phyloP scores from a whole-genome alignment of 2,797 vertebrate genomes.

The Mionectes olivaceus region DNA sequence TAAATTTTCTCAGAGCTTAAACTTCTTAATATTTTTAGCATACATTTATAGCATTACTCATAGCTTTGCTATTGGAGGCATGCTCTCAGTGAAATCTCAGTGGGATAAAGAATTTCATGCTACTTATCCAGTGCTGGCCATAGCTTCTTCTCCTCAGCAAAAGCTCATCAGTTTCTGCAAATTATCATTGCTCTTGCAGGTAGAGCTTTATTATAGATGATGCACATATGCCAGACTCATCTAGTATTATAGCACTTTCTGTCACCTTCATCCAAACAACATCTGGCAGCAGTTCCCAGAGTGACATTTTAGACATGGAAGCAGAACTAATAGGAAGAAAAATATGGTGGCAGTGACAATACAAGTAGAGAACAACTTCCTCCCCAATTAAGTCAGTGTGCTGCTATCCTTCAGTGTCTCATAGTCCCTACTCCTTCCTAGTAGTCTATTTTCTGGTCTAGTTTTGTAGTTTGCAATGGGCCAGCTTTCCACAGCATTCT shows the following conservation, averaged over 20 bases:
- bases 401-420: neutral
- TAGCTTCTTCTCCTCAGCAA: constrained; percentile 4
- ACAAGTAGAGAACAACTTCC: neutral
- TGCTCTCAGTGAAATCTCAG: neutral
- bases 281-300: constrained; percentile 63
- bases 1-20: neutral
- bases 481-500: neutral
- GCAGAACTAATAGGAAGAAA: constrained; percentile 56
- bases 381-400: neutral
- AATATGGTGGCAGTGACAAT: neutral
- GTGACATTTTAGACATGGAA: constrained; percentile 44
- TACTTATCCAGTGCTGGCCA: neutral
- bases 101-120: constrained; percentile 7
- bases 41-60: neutral
- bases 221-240: constrained; percentile 32
- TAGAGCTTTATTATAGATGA: constrained; percentile 38
- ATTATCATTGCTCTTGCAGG: constrained; percentile 50
- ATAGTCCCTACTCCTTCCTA: neutral
- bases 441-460: neutral
- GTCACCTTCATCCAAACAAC: constrained; percentile 50
- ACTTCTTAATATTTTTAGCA: neutral
- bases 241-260: constrained; percentile 46
- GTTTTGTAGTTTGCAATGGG: neutral
- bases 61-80: neutral
- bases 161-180: constrained; percentile 49